These are phyloP conservation scores for Rhynchophorus ferrugineus DNA, from an alignment of 1,140 invertebrate species.

Conservation along the genomic window DNA sequence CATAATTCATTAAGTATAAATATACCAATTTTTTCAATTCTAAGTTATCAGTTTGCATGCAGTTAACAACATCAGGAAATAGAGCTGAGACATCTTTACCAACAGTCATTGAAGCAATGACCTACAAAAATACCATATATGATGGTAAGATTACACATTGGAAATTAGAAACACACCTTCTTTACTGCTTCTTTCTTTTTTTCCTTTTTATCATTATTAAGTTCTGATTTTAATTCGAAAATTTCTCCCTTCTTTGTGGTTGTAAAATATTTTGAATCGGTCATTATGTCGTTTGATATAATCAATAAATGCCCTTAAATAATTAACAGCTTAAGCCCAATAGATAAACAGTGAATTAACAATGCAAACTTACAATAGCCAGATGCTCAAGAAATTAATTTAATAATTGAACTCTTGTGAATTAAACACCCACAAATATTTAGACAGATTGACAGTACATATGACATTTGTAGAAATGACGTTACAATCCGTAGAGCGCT, in stretches of 20 bases:
- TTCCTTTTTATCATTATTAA: slow-evolving; percentile 99
- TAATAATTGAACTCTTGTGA: too few species aligned
- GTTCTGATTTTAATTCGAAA: slow-evolving; percentile 96
- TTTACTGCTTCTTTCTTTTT: slow-evolving; percentile 99
- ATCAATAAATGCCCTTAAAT: background rate
- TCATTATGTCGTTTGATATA: slow-evolving; percentile 57
- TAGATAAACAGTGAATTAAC: too few species aligned
- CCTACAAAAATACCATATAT: slow-evolving; percentile 47
- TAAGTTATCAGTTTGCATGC: slow-evolving; percentile 99
- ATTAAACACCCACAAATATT: too few species aligned
- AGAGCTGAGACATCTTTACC: slow-evolving; percentile 93
- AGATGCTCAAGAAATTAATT: too few species aligned
- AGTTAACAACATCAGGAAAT: slow-evolving; percentile 99
- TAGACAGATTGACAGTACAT: too few species aligned
- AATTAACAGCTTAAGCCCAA: too few species aligned
- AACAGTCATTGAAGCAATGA: slow-evolving; percentile 99
- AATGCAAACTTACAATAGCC: too few species aligned
- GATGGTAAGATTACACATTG: background rate
- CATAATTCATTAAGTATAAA: slow-evolving; percentile 99
- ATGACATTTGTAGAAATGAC: too few species aligned
- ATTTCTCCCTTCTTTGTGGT: slow-evolving; percentile 99
- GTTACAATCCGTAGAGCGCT: too few species aligned
- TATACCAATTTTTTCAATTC: slow-evolving; percentile 99
- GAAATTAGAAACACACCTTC: slow-evolving; percentile 56
- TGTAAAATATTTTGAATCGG: slow-evolving; percentile 99